Evolutionary conservation across 2,113 vertebrate genomes (phyloP).

Genomic region (Oceanites oceanicus): DNA sequence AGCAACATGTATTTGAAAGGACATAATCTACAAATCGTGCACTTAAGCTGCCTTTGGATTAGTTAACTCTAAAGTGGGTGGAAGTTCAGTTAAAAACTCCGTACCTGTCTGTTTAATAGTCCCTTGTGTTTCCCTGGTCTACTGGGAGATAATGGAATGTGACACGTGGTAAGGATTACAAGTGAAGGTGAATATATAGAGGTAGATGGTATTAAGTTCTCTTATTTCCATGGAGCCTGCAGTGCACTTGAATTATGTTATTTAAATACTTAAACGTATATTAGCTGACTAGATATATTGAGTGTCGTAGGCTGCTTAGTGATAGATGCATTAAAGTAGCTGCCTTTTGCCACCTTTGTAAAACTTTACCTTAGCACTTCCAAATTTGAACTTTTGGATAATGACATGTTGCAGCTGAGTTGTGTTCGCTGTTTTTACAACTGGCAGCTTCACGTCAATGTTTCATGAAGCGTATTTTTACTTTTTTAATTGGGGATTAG

Average conservation of each 20-base stretch:
- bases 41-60: not conserved
- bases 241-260: no score
- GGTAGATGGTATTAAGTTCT: not conserved
- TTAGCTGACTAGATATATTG: not conserved
- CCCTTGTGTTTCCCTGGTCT: not conserved
- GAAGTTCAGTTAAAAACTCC: not conserved
- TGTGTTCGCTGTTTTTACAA: not conserved
- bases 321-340: not conserved
- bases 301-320: not conserved
- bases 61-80: not conserved
- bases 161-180: not conserved
- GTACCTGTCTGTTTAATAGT: not conserved
- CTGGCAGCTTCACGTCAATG: not conserved
- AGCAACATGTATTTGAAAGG: not conserved
- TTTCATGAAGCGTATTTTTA: not conserved
- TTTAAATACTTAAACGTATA: not conserved
- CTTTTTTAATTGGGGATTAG: not conserved
- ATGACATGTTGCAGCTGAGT: not conserved
- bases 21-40: not conserved
- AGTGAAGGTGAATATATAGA: not conserved
- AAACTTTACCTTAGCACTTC: not conserved
- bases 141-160: not conserved
- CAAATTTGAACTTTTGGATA: not conserved
- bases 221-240: not conserved
- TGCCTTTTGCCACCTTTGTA: accelerated